Evolutionary conservation across 2,113 vertebrate species (phyloP).

Genomic region (Lepus timidus): DNA sequence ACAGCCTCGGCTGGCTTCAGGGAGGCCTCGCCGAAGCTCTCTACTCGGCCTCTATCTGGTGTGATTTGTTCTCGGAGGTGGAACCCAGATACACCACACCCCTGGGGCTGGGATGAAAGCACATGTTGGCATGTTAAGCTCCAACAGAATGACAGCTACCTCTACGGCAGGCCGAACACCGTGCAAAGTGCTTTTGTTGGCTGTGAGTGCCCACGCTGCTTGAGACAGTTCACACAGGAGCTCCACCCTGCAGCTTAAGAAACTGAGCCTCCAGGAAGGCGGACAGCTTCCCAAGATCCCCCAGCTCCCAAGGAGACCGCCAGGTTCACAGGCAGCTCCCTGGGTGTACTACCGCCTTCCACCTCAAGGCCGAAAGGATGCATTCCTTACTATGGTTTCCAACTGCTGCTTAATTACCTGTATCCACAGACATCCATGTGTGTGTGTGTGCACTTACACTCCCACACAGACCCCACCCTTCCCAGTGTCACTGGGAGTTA

Average conservation of each 20-base stretch:
- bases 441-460: neutral
- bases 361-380: neutral
- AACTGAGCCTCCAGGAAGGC: neutral
- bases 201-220: neutral
- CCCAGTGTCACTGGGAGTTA: neutral
- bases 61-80: neutral
- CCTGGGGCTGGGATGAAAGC: neutral
- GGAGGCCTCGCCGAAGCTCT: neutral
- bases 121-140: neutral
- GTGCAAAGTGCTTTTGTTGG: neutral
- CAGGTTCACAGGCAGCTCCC: neutral
- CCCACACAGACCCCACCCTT: neutral
- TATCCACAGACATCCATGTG: neutral
- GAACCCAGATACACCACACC: neutral
- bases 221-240: neutral
- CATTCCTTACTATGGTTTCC: neutral
- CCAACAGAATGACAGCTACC: neutral
- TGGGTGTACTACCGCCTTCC: neutral
- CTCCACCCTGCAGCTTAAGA: neutral
- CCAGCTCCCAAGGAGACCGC: neutral
- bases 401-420: neutral
- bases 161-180: rapidly evolving
- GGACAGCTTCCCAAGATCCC: neutral
- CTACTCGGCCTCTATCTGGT: neutral
- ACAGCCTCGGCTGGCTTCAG: neutral